A percentile compares a stretch with the other conserved stretches of the same genome.
phyloP scores from a whole-genome alignment of 1,140 invertebrate genomes.

The Nebria ingens region DNA sequence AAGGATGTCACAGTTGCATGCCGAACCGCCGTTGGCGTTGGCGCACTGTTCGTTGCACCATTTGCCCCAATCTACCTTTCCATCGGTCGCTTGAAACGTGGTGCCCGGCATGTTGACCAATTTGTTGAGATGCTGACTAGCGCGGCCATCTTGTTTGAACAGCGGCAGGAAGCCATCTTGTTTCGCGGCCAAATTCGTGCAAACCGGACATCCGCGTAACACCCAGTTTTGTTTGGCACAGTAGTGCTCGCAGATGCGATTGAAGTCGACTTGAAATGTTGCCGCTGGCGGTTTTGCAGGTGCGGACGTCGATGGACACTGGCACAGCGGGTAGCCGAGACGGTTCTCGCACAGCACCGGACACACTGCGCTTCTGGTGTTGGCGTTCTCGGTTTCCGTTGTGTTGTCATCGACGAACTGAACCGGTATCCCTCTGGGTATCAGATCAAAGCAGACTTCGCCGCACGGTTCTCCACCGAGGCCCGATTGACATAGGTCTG shows the following conservation, averaged over 20 bases:
- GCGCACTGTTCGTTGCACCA: conserved; percentile 39
- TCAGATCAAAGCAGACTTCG: conserved; percentile 27
- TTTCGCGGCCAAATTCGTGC: conserved; percentile 6
- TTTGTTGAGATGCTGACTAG: background rate
- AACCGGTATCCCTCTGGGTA: conserved; percentile 21
- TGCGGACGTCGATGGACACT: conserved; percentile 20
- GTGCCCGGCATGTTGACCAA: conserved; percentile 6
- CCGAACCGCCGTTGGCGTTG: conserved; percentile 40
- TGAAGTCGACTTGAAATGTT: conserved; percentile 22
- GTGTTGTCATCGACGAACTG: conserved; percentile 14
- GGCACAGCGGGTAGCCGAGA: conserved; percentile 31
- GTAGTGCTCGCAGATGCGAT: conserved; percentile 28
- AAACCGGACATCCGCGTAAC: conserved; percentile 21
- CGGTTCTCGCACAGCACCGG: conserved; percentile 30
- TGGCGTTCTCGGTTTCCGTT: background rate
- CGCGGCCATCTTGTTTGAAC: conserved; percentile 12
- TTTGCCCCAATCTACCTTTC: conserved; percentile 32
- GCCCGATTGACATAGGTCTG: conserved; percentile 32
- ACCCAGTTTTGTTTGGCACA: conserved; percentile 24
- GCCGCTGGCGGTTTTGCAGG: background rate
- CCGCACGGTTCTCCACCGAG: conserved; percentile 35
- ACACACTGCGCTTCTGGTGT: conserved; percentile 22
- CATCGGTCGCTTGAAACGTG: background rate
- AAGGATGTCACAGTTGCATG: conserved; percentile 44
- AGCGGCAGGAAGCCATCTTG: background rate